A percentile compares a stretch with the other conserved stretches of the same genome.
These are phyloP conservation scores for Drosophila kambysellisi DNA, from an alignment of 2,888 invertebrate species.

Conservation along the genomic window DNA sequence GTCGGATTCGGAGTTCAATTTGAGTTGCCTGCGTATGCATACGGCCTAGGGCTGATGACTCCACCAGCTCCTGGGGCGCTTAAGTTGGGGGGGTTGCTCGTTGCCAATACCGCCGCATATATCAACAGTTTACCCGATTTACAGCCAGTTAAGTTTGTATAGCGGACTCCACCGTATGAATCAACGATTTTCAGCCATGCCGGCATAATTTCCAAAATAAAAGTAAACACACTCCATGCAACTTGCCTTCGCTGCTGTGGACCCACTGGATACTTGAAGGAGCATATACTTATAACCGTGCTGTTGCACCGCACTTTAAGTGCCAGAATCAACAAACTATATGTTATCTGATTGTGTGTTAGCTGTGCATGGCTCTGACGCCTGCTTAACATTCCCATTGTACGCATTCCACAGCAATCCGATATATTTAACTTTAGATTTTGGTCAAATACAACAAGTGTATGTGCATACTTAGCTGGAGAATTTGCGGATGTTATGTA, in stretches of 20 bases:
- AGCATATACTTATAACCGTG: slow-evolving; percentile 3
- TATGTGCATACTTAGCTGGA: background rate
- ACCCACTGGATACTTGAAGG: slow-evolving; percentile 23
- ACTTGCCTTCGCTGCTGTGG: background rate
- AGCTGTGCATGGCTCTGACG: slow-evolving; percentile 14
- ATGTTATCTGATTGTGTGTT: slow-evolving; percentile 58
- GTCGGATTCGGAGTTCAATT: slow-evolving; percentile 53
- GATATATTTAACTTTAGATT: slow-evolving; percentile 3
- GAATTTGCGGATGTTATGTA: background rate
- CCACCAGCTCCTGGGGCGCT: slow-evolving; percentile 45
- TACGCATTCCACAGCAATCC: background rate
- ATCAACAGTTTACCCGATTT: slow-evolving; percentile 79
- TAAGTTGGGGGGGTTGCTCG: slow-evolving; percentile 3
- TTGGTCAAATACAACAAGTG: background rate
- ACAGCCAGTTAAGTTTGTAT: slow-evolving; percentile 74
- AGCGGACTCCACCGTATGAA: slow-evolving; percentile 78
- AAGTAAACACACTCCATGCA: slow-evolving; percentile 38
- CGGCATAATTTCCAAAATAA: slow-evolving; percentile 75
- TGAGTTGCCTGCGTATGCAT: slow-evolving; percentile 73
- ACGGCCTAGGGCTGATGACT: slow-evolving; percentile 75
- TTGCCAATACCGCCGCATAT: slow-evolving; percentile 43
- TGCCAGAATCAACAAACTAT: slow-evolving; percentile 82
- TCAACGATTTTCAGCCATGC: slow-evolving; percentile 76
- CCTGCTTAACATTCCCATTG: slow-evolving; percentile 38
- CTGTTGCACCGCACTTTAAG: slow-evolving; percentile 67